These are phyloP conservation scores for Phylloscopus whistleri DNA, from an alignment of 2,113 vertebrate genomes.

Conservation along the genomic window DNA sequence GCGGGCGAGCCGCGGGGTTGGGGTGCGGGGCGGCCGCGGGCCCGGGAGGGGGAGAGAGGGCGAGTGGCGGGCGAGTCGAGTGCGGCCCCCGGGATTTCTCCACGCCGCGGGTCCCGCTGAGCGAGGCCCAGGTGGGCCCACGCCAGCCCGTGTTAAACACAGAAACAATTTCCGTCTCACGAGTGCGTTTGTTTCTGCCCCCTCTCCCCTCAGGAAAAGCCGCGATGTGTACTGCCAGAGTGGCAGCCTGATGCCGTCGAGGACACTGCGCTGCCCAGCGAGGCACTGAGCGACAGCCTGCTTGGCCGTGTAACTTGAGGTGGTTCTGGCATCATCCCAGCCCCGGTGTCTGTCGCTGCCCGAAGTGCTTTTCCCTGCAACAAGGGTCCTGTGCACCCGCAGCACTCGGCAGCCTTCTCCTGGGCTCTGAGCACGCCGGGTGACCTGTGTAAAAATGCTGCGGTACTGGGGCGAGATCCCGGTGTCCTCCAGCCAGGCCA, in stretches of 20 bases:
- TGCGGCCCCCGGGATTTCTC: neutral
- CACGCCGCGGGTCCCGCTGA: too few relatives aligned
- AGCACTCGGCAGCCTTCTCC: neutral
- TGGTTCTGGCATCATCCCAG: fast-evolving
- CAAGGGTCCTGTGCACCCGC: fast-evolving
- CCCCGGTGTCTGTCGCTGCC: neutral
- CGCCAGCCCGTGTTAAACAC: neutral
- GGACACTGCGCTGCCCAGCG: fast-evolving
- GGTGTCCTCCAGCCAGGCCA: slow-evolving; percentile 82
- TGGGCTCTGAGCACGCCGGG: neutral
- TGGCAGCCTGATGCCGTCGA: fast-evolving
- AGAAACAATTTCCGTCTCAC: neutral
- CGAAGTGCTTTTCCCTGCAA: fast-evolving
- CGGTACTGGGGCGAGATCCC: slow-evolving; percentile 98
- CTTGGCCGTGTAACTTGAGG: fast-evolving
- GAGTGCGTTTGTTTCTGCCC: neutral
- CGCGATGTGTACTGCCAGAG: fast-evolving
- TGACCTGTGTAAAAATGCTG: slow-evolving; percentile 75
- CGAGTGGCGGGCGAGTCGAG: neutral
- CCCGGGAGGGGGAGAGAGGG: neutral
- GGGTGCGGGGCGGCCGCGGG: neutral
- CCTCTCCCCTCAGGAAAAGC: neutral
- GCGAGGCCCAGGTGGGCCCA: neutral
- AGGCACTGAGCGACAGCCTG: neutral
- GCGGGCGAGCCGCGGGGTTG: neutral